Conservation (phyloP, 2,888 invertebrate species). For the Sarcophaga subvicina region DNA sequence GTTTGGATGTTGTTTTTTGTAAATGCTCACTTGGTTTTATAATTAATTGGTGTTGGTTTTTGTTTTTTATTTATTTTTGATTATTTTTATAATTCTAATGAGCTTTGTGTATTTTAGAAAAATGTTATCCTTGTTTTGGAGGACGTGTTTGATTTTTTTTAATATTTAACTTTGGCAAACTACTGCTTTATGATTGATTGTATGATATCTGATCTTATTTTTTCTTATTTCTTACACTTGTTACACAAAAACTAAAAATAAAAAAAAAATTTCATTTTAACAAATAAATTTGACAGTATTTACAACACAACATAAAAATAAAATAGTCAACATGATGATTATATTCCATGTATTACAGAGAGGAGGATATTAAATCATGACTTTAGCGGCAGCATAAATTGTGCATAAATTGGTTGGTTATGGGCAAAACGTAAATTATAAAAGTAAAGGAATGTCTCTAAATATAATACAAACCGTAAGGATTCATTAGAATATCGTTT, state of each 20-base stretch:
- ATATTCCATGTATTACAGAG: conserved; percentile 17
- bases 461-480: conserved; percentile 67
- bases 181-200: conserved; percentile 66
- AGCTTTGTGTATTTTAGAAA: conserved; percentile 57
- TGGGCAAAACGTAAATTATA: conserved; percentile 64
- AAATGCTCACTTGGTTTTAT: conserved; percentile 65
- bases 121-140: conserved; percentile 60
- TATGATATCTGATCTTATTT: conserved; percentile 53
- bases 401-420: conserved; percentile 59
- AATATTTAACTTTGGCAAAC: conserved; percentile 53
- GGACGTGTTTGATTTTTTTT: conserved; percentile 49
- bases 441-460: conserved; percentile 39
- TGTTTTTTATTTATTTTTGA: conserved; percentile 20
- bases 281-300: conserved; percentile 60
- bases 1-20: conserved; percentile 69
- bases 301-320: conserved; percentile 52
- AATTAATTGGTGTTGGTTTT: conserved; percentile 59
- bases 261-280: conserved; percentile 57
- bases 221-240: conserved; percentile 63
- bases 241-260: conserved; percentile 70
- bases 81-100: conserved; percentile 46
- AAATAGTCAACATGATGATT: conserved; percentile 38
- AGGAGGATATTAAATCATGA: conserved; percentile 33
- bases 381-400: conserved; percentile 61
- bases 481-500: conserved; percentile 61